Conservation (phyloP, 2,113 vertebrate species). For the Labeo rohita region DNA sequence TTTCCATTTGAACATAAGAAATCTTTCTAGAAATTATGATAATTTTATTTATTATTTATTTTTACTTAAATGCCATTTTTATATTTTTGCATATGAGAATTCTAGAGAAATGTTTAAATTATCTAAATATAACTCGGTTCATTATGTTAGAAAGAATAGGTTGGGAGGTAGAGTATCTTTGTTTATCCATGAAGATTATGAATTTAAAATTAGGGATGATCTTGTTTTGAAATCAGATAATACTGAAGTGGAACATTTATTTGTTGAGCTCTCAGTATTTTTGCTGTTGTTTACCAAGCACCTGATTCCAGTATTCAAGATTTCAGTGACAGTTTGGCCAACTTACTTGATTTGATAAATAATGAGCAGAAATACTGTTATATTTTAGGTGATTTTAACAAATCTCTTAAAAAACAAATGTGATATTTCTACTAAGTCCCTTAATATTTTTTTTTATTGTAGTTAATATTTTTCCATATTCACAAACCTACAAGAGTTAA, state of each 20-base stretch:
- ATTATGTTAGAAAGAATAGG: conserved; percentile 6
- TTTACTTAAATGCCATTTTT: conserved; percentile 23
- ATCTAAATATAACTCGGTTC: not conserved
- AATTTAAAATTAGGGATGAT: conserved; percentile 28
- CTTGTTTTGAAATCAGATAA: conserved; percentile 2
- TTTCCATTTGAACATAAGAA: conserved; percentile 31
- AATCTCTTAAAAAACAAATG: not conserved
- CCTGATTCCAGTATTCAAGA: not conserved
- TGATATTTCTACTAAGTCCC: not conserved
- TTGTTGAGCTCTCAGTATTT: not conserved
- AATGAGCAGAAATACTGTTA: no score
- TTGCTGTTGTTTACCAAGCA: not conserved
- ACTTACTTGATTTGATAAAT: not conserved
- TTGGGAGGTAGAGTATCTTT: conserved; percentile 19
- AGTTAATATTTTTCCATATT: no score
- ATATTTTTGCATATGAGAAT: conserved; percentile 33
- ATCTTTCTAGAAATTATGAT: conserved; percentile 29
- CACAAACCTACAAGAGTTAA: no score
- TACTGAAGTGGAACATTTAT: not conserved
- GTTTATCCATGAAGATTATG: not conserved
- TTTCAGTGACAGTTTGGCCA: not conserved
- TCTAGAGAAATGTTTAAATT: conserved; percentile 25
- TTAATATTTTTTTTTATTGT: not conserved
- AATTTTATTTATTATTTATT: conserved; percentile 41
- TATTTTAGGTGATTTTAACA: not conserved